Conservation (phyloP, 2,113 vertebrate genomes). For the Scalopus aquaticus region DNA sequence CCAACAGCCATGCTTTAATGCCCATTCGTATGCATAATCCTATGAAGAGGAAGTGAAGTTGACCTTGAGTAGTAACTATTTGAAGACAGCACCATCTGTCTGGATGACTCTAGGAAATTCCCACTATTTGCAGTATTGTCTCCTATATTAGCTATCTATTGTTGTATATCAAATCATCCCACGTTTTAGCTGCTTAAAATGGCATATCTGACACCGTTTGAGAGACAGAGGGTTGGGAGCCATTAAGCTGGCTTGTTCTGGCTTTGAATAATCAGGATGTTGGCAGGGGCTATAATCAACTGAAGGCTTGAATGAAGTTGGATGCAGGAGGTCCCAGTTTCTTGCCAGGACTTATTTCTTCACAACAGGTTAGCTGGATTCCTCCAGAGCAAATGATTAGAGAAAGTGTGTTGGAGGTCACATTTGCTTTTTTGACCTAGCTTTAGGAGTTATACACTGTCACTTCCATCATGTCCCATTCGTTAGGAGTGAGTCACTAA, state of each 20-base stretch:
- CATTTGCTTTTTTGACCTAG: background rate
- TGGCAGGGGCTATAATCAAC: background rate
- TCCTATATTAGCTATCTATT: background rate
- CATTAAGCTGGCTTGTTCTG: background rate
- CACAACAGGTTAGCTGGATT: background rate
- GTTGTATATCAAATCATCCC: background rate
- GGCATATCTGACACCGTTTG: background rate
- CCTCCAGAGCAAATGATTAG: background rate
- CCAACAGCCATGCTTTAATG: background rate
- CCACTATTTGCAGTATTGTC: background rate
- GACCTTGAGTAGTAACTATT: background rate
- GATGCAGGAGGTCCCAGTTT: background rate
- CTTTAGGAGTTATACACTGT: background rate
- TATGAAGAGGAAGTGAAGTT: background rate
- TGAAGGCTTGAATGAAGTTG: background rate
- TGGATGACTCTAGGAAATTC: background rate
- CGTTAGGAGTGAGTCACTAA: background rate
- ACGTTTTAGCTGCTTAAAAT: background rate
- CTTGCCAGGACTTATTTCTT: conserved; percentile 16
- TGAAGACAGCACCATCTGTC: background rate
- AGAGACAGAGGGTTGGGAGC: background rate
- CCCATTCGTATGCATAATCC: background rate
- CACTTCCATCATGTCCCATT: background rate
- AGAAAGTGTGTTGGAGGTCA: background rate
- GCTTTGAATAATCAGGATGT: background rate